Percentiles rank a stretch among this genome's conserved stretches.
Evolutionary conservation across 2,113 vertebrate genomes (phyloP).

Genomic region (Canis aureus): DNA sequence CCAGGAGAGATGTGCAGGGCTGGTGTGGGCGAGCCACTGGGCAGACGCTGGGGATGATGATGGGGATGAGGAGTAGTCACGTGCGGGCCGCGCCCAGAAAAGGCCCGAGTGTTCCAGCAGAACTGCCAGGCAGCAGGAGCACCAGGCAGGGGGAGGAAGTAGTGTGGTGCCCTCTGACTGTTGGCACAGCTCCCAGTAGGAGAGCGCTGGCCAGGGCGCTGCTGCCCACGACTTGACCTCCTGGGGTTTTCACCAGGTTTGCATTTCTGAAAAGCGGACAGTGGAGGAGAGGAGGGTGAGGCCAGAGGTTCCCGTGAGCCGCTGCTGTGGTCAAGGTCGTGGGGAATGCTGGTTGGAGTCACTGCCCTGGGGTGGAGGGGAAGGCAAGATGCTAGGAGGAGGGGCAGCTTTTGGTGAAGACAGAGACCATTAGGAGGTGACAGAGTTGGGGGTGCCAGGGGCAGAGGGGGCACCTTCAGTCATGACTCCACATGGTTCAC

Average conservation of each 20-base stretch:
- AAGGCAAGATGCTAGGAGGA: background rate
- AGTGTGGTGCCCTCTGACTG: background rate
- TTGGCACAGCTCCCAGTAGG: background rate
- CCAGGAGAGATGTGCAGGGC: accelerated
- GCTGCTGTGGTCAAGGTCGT: background rate
- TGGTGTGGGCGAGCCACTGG: background rate
- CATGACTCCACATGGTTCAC: background rate
- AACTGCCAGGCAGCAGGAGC: background rate
- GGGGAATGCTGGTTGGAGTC: background rate
- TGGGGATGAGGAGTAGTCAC: accelerated
- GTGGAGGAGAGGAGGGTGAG: background rate
- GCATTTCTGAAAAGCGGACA: background rate
- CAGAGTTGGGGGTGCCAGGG: background rate
- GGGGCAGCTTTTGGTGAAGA: background rate
- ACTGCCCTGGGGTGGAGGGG: background rate
- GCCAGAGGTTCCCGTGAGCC: no score
- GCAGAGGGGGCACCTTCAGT: background rate
- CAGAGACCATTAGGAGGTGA: background rate
- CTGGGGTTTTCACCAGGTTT: background rate
- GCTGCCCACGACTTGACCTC: background rate
- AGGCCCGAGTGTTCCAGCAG: background rate
- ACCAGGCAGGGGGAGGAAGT: accelerated
- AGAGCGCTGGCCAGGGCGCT: background rate
- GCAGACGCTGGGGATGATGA: background rate
- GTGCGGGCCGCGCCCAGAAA: background rate